These are phyloP conservation scores for Falco berigora DNA, from an alignment of 2,797 vertebrate species.

Conservation along the genomic window DNA sequence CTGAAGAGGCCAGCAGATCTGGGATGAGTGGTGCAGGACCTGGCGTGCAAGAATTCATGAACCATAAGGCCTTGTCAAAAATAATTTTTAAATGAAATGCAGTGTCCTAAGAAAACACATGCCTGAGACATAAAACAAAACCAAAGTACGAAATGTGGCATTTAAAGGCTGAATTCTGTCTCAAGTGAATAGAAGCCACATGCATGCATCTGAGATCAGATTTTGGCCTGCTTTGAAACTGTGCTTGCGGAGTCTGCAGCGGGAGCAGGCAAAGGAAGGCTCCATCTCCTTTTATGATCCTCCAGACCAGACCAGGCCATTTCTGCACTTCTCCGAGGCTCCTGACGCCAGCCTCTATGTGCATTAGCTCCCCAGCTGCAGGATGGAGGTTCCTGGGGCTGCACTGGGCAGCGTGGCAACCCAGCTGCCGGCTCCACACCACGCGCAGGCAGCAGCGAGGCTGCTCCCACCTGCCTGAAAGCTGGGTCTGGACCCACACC, in stretches of 20 bases:
- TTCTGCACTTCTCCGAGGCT: not conserved
- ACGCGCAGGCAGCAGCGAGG: not conserved
- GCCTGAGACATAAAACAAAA: conserved; percentile 28
- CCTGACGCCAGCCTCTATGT: not conserved
- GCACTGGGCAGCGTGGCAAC: not conserved
- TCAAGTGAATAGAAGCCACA: conserved; percentile 30
- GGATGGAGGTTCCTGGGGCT: not conserved
- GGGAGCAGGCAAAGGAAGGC: not conserved
- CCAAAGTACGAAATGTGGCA: not conserved
- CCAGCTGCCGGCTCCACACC: not conserved
- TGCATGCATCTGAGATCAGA: conserved; percentile 11
- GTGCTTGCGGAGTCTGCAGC: not conserved
- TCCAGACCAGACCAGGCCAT: not conserved
- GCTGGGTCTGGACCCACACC: not conserved
- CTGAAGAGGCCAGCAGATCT: not conserved
- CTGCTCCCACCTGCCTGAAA: not conserved
- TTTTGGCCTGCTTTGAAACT: not conserved
- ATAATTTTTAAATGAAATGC: conserved; percentile 41
- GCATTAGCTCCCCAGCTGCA: rapidly evolving
- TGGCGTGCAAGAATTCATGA: conserved; percentile 10
- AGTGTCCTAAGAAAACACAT: conserved; percentile 19
- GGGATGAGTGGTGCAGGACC: not conserved
- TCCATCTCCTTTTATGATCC: not conserved
- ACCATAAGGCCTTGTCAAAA: conserved; percentile 12
- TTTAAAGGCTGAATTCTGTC: conserved; percentile 16